Conservation (phyloP, 2,113 vertebrate genomes). For the Machaerirhynchus nigripectus region DNA sequence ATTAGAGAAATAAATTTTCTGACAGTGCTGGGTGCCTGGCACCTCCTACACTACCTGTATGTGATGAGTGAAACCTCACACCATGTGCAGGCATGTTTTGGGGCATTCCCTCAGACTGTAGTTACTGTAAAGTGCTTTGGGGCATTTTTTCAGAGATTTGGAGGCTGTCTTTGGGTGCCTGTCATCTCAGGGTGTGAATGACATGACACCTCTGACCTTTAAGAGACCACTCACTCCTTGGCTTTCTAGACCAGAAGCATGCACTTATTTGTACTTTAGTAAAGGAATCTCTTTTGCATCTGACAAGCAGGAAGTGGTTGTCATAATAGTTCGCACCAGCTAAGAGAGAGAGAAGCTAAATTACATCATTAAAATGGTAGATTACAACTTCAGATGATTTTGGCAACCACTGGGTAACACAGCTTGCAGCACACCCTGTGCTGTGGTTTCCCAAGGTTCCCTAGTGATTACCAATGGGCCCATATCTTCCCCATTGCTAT, state of each 20-base stretch:
- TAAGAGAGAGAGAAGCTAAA: background rate
- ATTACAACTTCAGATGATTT: background rate
- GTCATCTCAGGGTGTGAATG: background rate
- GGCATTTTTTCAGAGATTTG: background rate
- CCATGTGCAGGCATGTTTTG: background rate
- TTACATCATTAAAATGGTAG: background rate
- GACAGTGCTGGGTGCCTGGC: rapidly evolving
- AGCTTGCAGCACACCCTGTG: background rate
- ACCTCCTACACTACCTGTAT: background rate
- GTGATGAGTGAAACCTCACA: background rate
- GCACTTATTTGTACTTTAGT: background rate
- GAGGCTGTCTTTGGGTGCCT: background rate
- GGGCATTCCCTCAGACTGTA: background rate
- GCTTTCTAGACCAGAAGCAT: background rate
- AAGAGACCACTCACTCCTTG: background rate
- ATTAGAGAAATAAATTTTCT: background rate
- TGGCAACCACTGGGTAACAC: background rate
- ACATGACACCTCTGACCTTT: background rate
- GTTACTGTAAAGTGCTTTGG: background rate
- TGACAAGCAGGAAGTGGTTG: background rate
- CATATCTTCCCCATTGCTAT: background rate
- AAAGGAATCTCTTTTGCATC: background rate
- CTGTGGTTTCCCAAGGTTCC: background rate
- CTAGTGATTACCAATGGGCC: background rate
- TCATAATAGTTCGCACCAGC: background rate